A percentile compares a stretch with the other conserved stretches of the same genome.
phyloP scores from a whole-genome alignment of 2,888 invertebrate genomes.

The Drosophila testacea region DNA sequence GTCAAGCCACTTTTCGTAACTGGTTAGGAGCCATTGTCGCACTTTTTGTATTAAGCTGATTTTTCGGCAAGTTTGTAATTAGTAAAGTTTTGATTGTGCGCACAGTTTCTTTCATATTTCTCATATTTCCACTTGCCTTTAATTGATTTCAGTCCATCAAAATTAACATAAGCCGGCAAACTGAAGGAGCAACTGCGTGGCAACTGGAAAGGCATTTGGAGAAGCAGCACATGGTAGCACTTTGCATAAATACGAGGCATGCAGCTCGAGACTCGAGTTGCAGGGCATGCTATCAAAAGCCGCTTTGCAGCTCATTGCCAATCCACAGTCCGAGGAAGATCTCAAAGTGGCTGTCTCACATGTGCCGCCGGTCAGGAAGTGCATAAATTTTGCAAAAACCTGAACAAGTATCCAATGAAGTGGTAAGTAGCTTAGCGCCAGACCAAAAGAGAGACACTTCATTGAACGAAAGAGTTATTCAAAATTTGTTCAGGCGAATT shows the following conservation, averaged over 20 bases:
- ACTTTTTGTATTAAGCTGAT: slow-evolving; percentile 82
- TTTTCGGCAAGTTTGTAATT: slow-evolving; percentile 83
- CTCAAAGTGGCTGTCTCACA: slow-evolving; percentile 32
- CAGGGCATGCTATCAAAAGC: slow-evolving; percentile 65
- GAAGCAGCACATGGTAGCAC: slow-evolving; percentile 50
- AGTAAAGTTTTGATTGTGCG: slow-evolving; percentile 83
- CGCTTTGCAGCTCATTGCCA: slow-evolving; percentile 68
- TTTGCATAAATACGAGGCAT: slow-evolving; percentile 64
- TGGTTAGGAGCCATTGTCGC: slow-evolving; percentile 51
- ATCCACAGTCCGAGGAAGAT: slow-evolving; percentile 3
- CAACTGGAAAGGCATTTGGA: not conserved
- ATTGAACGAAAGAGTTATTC: slow-evolving; percentile 63
- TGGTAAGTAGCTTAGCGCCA: slow-evolving; percentile 68
- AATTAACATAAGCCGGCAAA: slow-evolving; percentile 64
- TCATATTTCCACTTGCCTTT: slow-evolving; percentile 46
- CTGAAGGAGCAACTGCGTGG: slow-evolving; percentile 4
- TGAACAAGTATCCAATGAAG: slow-evolving; percentile 2
- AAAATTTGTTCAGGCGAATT: slow-evolving; percentile 60
- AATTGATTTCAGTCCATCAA: slow-evolving; percentile 71
- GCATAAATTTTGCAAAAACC: slow-evolving; percentile 62
- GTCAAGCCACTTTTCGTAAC: slow-evolving; percentile 2
- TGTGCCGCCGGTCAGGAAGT: slow-evolving; percentile 55
- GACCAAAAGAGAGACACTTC: slow-evolving; percentile 33
- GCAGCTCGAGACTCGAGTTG: slow-evolving; percentile 15
- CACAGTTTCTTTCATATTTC: slow-evolving; percentile 55